Percentiles rank a stretch among this genome's conserved stretches.
These are phyloP conservation scores for Nemoura dubitans DNA, from an alignment of 2,888 invertebrate genomes.

Conservation along the genomic window DNA sequence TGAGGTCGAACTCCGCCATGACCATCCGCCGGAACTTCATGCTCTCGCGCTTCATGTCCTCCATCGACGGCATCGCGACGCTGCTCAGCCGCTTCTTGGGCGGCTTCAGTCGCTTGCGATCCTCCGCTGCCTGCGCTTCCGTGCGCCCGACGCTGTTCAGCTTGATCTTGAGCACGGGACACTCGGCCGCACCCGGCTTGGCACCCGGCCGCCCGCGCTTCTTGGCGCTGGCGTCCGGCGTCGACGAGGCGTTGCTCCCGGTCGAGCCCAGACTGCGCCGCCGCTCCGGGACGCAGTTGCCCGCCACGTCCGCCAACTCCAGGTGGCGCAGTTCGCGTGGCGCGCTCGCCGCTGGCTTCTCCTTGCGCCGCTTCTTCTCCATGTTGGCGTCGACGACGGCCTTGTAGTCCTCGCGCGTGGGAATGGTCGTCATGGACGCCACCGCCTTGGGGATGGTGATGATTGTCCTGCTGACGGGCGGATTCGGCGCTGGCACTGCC, in stretches of 20 bases:
- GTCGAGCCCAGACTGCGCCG: constrained; percentile 63
- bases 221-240: constrained; percentile 44
- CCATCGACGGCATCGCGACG: constrained; percentile 73
- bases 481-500: constrained; percentile 67
- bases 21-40: constrained; percentile 88
- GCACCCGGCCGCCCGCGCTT: constrained; percentile 45
- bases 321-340: constrained; percentile 71
- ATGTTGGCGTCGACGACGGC: constrained; percentile 70
- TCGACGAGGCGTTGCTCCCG: constrained; percentile 57
- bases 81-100: constrained; percentile 81
- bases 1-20: constrained; percentile 83
- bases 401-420: constrained; percentile 85
- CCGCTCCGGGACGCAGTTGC: constrained; percentile 59
- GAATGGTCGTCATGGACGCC: constrained; percentile 87
- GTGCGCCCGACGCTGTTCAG: constrained; percentile 61
- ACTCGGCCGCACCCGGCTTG: constrained; percentile 54
- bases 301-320: constrained; percentile 67
- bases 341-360: constrained; percentile 61
- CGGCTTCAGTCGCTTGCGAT: constrained; percentile 67
- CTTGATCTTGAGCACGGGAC: constrained; percentile 75
- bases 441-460: constrained; percentile 89
- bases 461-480: constrained; percentile 72
- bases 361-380: constrained; percentile 74
- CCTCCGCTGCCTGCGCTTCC: constrained; percentile 57
- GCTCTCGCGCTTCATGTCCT: constrained; percentile 83